These are phyloP conservation scores for Anas acuta DNA, from an alignment of 2,797 vertebrate species.

Conservation along the genomic window DNA sequence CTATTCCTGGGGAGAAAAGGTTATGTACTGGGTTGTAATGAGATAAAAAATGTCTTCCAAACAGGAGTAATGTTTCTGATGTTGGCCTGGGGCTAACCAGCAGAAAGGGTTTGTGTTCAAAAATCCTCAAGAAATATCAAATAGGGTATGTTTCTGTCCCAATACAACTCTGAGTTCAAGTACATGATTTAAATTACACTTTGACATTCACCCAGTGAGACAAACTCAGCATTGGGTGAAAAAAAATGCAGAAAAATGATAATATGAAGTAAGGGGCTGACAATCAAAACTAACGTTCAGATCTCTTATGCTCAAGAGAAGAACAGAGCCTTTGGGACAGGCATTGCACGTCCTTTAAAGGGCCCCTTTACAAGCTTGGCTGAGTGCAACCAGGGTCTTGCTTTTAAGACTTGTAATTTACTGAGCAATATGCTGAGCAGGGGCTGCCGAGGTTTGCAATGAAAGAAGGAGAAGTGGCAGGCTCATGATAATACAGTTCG, in stretches of 20 bases:
- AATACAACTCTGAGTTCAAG: neutral
- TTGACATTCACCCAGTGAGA: neutral
- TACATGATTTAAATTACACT: neutral
- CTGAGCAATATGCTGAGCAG: neutral
- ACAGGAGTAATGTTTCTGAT: neutral
- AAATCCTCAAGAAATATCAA: neutral
- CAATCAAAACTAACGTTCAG: neutral
- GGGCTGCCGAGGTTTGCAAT: neutral
- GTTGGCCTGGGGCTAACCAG: neutral
- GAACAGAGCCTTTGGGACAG: neutral
- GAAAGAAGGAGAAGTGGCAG: neutral
- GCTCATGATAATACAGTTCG: neutral
- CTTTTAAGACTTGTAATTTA: neutral
- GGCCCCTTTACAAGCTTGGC: neutral
- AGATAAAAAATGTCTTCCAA: neutral
- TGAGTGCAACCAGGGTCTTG: neutral
- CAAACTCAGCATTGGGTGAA: neutral
- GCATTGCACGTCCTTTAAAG: neutral
- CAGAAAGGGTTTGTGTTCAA: neutral
- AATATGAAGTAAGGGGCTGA: neutral
- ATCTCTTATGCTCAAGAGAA: neutral
- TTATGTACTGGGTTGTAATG: fast-evolving
- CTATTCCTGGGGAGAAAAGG: neutral
- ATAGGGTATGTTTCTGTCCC: neutral
- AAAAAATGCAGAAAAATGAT: neutral